Percentiles rank a stretch among this genome's conserved stretches.
Evolutionary conservation across 2,797 vertebrate species (phyloP).

Genomic region (Brachymystax lenok): DNA sequence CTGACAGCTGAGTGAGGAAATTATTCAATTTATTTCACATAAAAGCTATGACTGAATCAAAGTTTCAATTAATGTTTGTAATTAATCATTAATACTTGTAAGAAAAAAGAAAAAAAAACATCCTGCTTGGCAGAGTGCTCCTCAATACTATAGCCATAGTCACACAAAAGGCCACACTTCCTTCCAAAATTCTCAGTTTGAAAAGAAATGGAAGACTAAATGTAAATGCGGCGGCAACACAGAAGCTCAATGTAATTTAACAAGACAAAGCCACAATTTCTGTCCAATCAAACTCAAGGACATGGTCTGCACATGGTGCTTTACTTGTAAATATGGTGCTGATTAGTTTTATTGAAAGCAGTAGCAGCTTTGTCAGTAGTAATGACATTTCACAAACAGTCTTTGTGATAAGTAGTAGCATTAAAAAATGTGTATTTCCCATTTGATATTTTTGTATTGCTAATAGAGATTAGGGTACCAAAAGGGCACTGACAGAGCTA

Average conservation of each 20-base stretch:
- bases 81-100: constrained; percentile 27
- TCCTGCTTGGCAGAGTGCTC: not conserved
- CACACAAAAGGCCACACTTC: too few relatives aligned
- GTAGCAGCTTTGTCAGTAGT: constrained; percentile 31
- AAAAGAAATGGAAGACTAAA: not conserved
- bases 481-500: not conserved
- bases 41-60: constrained; percentile 21
- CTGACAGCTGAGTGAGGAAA: not conserved
- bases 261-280: constrained; percentile 19
- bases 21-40: constrained; percentile 13
- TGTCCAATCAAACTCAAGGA: constrained; percentile 1
- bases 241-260: constrained; percentile 15
- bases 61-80: constrained; percentile 15
- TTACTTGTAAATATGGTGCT: constrained; percentile 38
- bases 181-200: too few relatives aligned
- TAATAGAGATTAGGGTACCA: not conserved
- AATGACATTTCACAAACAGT: constrained; percentile 2
- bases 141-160: too few relatives aligned
- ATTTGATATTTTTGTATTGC: not conserved
- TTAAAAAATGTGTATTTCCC: not conserved
- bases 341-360: constrained; percentile 39
- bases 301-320: not conserved
- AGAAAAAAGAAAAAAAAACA: constrained; percentile 15
- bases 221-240: not conserved
- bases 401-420: not conserved